phyloP scores from a whole-genome alignment of 2,888 invertebrate genomes.

The Ashinkailepas kermadecensis region DNA sequence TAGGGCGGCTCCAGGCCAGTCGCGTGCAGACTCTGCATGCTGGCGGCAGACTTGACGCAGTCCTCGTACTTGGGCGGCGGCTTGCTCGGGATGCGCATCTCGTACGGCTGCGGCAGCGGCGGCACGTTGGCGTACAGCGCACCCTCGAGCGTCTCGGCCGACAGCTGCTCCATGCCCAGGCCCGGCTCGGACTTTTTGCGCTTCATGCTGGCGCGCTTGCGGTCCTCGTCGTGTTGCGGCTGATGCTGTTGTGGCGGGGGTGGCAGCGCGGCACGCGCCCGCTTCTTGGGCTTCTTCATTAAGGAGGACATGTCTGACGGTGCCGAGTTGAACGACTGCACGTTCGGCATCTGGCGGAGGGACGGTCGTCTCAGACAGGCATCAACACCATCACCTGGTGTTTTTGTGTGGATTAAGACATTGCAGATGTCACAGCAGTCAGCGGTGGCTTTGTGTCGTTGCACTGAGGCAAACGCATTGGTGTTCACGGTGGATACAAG shows the following conservation, averaged over 20 bases:
- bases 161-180: constrained; percentile 29
- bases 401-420: too few relatives aligned
- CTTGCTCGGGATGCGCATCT: constrained; percentile 30
- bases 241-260: constrained; percentile 25
- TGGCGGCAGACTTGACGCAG: constrained; percentile 58
- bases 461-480: constrained; percentile 18
- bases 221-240: constrained; percentile 19
- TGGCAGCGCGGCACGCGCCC: constrained; percentile 25
- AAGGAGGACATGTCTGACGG: constrained; percentile 30
- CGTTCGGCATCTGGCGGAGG: constrained; percentile 30
- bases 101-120: constrained; percentile 49
- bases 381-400: too few relatives aligned
- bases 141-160: constrained; percentile 41
- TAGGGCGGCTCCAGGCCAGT: constrained; percentile 7
- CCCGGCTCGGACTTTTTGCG: constrained; percentile 27
- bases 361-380: constrained; percentile 27
- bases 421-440: too few relatives aligned
- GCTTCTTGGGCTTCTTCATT: constrained; percentile 19
- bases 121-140: constrained; percentile 58
- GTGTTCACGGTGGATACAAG: constrained; percentile 24
- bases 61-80: constrained; percentile 86
- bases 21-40: constrained; percentile 24
- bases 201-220: constrained; percentile 10
- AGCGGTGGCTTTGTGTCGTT: too few relatives aligned
- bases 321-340: constrained; percentile 31